These are phyloP conservation scores for Zoanthus sociatus DNA, from an alignment of 92 coral and sea anemone genomes.

Conservation along the genomic window DNA sequence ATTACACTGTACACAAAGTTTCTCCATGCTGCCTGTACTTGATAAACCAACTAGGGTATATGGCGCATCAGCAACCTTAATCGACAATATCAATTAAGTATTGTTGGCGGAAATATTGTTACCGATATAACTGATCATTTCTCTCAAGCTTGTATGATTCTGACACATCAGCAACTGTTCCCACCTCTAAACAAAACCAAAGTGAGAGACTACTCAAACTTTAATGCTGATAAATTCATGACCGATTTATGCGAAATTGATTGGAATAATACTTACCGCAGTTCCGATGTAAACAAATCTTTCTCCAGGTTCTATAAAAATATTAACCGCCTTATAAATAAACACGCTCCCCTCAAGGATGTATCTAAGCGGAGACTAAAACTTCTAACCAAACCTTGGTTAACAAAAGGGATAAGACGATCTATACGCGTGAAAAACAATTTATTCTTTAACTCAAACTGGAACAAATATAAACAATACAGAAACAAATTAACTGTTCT, in stretches of 20 bases:
- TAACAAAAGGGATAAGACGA: conserved; percentile 51
- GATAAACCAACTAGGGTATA: conserved; percentile 69
- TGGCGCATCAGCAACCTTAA: conserved; percentile 55
- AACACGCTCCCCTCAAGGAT: conserved; percentile 53
- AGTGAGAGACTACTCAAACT: conserved; percentile 40
- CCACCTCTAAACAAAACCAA: conserved; percentile 17
- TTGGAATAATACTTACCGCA: background rate
- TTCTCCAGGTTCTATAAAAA: conserved; percentile 39
- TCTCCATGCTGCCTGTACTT: conserved; percentile 42
- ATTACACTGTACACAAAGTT: conserved; percentile 12
- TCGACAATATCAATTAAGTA: conserved; percentile 55
- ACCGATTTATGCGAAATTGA: conserved; percentile 25
- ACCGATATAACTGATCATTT: conserved; percentile 62
- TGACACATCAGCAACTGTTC: background rate
- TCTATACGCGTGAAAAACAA: conserved; percentile 54
- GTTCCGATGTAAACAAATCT: conserved; percentile 18
- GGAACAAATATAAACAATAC: conserved; percentile 51
- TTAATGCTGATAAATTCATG: conserved; percentile 8
- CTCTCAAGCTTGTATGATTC: conserved; percentile 49
- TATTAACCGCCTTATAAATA: conserved; percentile 45
- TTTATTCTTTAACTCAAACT: conserved; percentile 35
- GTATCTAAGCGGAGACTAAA: conserved; percentile 51
- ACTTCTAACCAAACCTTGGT: conserved; percentile 55
- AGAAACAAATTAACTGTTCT: conserved; percentile 59
- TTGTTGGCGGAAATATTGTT: conserved; percentile 47